Evolutionary conservation across 2,888 invertebrate genomes (phyloP).

Genomic region (Chirona hameri): DNA sequence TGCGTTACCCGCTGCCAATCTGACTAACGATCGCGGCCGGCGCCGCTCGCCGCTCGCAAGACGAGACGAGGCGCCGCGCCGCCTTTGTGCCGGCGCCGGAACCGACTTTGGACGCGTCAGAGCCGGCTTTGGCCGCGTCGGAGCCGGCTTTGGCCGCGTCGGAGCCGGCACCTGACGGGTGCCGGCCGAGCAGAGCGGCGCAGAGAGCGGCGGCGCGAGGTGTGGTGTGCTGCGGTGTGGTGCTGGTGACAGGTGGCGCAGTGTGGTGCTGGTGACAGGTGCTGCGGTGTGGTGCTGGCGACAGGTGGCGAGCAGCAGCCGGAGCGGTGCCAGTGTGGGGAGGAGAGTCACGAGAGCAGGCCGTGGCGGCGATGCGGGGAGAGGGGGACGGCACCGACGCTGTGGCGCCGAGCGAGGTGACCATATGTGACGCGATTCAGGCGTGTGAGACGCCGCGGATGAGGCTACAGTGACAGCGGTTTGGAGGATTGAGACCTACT

Average conservation of each 20-base stretch:
- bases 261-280: not conserved
- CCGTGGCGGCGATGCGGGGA: too few species aligned
- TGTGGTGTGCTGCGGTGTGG: too few species aligned
- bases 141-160: not conserved
- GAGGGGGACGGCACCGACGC: too few species aligned
- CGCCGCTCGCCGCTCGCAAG: not conserved
- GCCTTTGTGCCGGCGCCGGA: not conserved
- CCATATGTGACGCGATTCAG: too few species aligned
- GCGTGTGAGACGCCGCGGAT: too few species aligned
- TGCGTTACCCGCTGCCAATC: slow-evolving; percentile 22
- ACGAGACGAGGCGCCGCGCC: not conserved
- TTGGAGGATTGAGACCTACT: too few species aligned
- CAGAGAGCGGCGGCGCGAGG: not conserved
- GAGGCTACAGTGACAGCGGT: too few species aligned
- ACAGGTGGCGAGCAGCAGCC: not conserved
- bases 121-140: not conserved
- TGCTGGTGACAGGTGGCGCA: too few species aligned
- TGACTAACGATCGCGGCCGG: slow-evolving; percentile 1
- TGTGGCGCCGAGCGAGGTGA: too few species aligned
- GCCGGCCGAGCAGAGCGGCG: not conserved
- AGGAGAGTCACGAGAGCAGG: too few species aligned
- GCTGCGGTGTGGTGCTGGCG: not conserved
- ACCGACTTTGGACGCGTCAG: not conserved
- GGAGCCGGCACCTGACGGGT: not conserved
- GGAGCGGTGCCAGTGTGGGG: too few species aligned